Conservation (phyloP, 2,888 invertebrate genomes). For the Eupeodes latifasciatus region DNA sequence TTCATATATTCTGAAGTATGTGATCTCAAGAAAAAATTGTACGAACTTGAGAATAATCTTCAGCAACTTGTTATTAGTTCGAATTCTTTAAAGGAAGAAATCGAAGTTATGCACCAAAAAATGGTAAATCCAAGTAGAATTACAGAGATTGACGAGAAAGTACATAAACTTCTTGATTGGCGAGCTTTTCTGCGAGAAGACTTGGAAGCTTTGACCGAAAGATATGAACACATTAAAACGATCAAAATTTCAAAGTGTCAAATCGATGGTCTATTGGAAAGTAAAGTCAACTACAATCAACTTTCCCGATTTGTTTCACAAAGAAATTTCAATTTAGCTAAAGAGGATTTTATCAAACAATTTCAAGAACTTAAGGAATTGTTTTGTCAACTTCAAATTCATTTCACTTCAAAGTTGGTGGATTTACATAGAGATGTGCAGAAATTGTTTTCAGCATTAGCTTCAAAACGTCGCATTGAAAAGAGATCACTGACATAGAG, state of each 20-base stretch:
- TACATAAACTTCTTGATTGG: conserved; percentile 42
- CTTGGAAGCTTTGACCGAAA: conserved; percentile 21
- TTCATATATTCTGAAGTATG: conserved; percentile 45
- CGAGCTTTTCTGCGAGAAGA: conserved; percentile 41
- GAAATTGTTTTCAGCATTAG: conserved; percentile 19
- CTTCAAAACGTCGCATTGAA: conserved; percentile 42
- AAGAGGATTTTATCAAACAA: conserved; percentile 31
- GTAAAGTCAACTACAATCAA: conserved; percentile 54
- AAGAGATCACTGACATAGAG: conserved; percentile 18
- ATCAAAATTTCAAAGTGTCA: conserved; percentile 46
- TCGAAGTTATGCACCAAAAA: background rate
- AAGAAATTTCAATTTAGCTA: background rate
- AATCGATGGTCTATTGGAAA: conserved; percentile 20
- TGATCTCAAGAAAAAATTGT: conserved; percentile 36
- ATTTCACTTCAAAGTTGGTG: conserved; percentile 33
- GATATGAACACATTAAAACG: conserved; percentile 58
- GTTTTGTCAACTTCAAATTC: conserved; percentile 48
- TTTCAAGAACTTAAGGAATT: conserved; percentile 40
- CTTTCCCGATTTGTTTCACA: conserved; percentile 40
- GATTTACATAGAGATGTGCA: conserved; percentile 49
- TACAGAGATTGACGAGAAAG: conserved; percentile 12
- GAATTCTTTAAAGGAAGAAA: background rate
- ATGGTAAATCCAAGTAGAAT: background rate
- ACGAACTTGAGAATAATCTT: conserved; percentile 34
- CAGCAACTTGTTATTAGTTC: conserved; percentile 29